phyloP scores from a whole-genome alignment of 2,888 invertebrate genomes.

The Ichneumon xanthorius region DNA sequence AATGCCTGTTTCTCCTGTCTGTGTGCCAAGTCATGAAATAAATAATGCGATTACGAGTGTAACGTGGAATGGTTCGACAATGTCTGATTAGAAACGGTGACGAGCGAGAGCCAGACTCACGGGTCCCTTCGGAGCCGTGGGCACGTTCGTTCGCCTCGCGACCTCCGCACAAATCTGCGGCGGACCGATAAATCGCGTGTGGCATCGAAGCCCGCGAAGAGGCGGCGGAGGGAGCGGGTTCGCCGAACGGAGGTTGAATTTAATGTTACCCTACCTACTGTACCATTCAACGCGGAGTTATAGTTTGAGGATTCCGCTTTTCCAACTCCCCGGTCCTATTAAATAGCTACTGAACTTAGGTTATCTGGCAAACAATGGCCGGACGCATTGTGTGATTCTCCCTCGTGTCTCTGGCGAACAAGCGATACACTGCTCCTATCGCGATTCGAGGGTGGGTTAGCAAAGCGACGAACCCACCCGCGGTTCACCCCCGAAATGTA shows the following conservation, averaged over 20 bases:
- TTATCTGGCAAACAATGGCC: conserved; percentile 70
- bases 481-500: conserved; percentile 36
- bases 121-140: conserved; percentile 10
- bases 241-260: conserved; percentile 4
- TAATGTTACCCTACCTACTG: conserved; percentile 19
- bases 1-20: background rate
- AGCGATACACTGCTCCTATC: conserved; percentile 24
- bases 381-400: conserved; percentile 50
- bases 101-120: conserved; percentile 3
- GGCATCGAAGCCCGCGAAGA: conserved; percentile 25
- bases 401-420: conserved; percentile 33
- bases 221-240: background rate
- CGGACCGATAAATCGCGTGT: conserved; percentile 29
- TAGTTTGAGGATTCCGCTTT: conserved; percentile 55
- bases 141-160: conserved; percentile 12
- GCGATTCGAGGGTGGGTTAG: background rate
- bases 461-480: conserved; percentile 24
- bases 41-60: conserved; percentile 15
- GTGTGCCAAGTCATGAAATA: background rate
- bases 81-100: conserved; percentile 5
- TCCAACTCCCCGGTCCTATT: conserved; percentile 70
- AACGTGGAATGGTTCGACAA: conserved; percentile 30
- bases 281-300: conserved; percentile 49
- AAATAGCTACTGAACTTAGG: conserved; percentile 74
- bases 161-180: conserved; percentile 2